Percentiles rank a stretch among this genome's conserved stretches.
phyloP scores from a whole-genome alignment of 2,113 vertebrate genomes.

The Promerops cafer region DNA sequence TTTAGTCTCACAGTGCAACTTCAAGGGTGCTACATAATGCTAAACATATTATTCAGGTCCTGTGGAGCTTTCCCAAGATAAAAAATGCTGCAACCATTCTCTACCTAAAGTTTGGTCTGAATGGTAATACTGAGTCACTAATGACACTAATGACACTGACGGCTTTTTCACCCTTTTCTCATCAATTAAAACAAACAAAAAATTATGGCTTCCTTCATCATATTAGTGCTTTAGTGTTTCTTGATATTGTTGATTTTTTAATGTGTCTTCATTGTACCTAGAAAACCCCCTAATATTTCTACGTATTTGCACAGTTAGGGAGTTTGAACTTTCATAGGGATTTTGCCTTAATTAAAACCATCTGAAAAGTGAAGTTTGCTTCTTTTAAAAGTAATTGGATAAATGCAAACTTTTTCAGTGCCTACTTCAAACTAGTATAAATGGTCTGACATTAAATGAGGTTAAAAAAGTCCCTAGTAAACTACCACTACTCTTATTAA shows the following conservation, averaged over 20 bases:
- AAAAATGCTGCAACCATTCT: neutral
- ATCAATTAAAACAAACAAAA: neutral
- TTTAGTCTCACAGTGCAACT: neutral
- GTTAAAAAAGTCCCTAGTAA: conserved; percentile 52
- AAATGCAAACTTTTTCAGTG: conserved; percentile 4
- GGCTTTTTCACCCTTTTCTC: neutral
- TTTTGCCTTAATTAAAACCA: neutral
- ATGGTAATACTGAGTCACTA: neutral
- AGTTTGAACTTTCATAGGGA: neutral
- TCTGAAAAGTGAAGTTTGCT: conserved; percentile 5
- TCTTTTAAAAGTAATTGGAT: conserved; percentile 32
- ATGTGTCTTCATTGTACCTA: neutral
- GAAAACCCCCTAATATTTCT: neutral
- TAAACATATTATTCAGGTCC: neutral
- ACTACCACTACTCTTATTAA: conserved; percentile 43
- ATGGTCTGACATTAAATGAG: conserved; percentile 39
- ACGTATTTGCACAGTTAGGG: neutral
- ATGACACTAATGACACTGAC: neutral
- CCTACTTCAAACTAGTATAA: conserved; percentile 20
- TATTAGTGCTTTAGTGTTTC: neutral
- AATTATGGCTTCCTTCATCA: neutral
- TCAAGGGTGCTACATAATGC: neutral
- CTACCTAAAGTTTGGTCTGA: neutral
- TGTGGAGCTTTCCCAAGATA: neutral
- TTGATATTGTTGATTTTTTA: neutral